phyloP scores from a whole-genome alignment of 2,797 vertebrate genomes.

The Artibeus jamaicensis region DNA sequence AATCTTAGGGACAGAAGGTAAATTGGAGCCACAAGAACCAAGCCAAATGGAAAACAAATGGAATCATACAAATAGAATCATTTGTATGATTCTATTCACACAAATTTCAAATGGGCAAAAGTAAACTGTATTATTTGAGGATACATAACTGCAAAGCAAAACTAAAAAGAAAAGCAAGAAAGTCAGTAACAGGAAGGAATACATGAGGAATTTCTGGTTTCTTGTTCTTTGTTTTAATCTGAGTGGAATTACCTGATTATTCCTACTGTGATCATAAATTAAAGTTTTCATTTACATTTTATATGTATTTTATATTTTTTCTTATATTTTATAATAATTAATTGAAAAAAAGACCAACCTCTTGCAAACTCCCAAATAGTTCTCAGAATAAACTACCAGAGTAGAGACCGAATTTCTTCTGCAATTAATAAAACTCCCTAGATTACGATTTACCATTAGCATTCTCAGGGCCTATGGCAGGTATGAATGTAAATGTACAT shows the following conservation, averaged over 20 bases:
- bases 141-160: not conserved
- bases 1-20: not conserved
- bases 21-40: not conserved
- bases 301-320: not conserved
- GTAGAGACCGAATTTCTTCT: not conserved
- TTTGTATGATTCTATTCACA: not conserved
- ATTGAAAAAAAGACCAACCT: not conserved
- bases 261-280: not conserved
- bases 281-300: not conserved
- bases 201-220: not conserved
- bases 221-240: not conserved
- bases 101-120: not conserved
- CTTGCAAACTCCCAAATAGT: not conserved
- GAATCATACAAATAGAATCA: no score
- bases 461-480: not conserved
- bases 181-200: not conserved
- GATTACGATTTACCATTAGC: not conserved
- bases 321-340: not conserved
- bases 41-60: not conserved
- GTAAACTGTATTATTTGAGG: not conserved
- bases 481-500: accelerated
- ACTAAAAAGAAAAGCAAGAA: not conserved
- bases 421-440: not conserved
- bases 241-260: not conserved
- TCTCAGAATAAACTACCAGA: not conserved